Base-by-base conservation (phyloP, 2,113 vertebrate genomes). In the Corythornis madagascariensis region DNA sequence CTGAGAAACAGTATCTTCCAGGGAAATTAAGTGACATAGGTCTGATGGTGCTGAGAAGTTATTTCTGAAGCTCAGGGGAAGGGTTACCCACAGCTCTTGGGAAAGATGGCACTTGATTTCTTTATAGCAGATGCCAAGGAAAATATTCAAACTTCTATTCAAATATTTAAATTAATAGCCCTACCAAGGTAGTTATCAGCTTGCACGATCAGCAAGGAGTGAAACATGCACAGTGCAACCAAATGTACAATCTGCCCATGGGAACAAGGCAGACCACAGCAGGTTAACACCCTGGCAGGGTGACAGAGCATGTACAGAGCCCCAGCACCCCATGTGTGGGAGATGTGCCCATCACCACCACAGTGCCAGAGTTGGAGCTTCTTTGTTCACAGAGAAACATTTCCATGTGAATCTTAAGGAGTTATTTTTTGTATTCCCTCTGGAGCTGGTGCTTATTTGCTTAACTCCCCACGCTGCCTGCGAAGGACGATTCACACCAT, bases 261-360 rank as follows among this genome's bases (percentile, higher is more conserved):
- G 64, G 67, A 80, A 69, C 0, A 2, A 78, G 35, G 55, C 25
- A 26, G 53, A 53, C 28, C 60, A 26, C 29, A 50, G 67, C 42
- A 87, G 78, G 38, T n/a, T 18, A 63, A 28, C 0, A 1, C 25
- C 25, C 59, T 73, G 29, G 22, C 19, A 29, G 33, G 52, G 31
- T 67, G 63, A 35, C 66, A 40, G 5, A 7, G 29, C 38, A 45
- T 0, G 0, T 21, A n/a, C 0, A 0, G 63, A 94, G 18, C 45
- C 8, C 25, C 65, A 52, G 65, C 65, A 31, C 20, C 5, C n/a
- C 0, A 0, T 9, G n/a, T 1, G 1, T 57, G 71, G 74, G 61
- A 85, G 55, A 66, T 38, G 71, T 29, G 43, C 35, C 67, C 52
- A 19, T 26, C 48, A 29, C 16, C 0, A 1, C 1, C 4, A 38